phyloP scores from a whole-genome alignment of 2,888 invertebrate species.

The Odontocerum albicorne region DNA sequence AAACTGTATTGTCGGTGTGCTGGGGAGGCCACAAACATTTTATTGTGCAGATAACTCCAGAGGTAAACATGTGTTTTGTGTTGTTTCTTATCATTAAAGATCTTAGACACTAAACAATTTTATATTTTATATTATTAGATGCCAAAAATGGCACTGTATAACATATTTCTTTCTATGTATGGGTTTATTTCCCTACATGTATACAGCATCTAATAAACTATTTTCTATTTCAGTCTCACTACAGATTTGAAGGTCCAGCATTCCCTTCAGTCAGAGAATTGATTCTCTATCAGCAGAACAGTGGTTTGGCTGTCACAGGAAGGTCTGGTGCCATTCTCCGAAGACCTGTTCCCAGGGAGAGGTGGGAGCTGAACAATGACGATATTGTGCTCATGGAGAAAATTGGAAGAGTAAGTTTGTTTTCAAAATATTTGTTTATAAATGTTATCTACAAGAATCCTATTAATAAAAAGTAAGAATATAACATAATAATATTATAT shows the following conservation, averaged over 20 bases:
- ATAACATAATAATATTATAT: too few species aligned
- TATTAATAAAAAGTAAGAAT: too few species aligned
- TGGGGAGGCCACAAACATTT: conserved; percentile 98
- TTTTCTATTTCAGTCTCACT: conserved; percentile 73
- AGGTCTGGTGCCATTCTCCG: conserved; percentile 88
- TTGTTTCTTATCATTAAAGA: too few species aligned
- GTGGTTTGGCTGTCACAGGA: conserved; percentile 86
- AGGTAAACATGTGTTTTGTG: conserved; percentile 62
- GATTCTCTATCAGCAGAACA: conserved; percentile 85
- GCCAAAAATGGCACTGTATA: too few species aligned
- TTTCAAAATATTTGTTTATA: too few species aligned
- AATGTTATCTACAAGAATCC: too few species aligned
- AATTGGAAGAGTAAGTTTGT: conserved; percentile 86
- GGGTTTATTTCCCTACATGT: too few species aligned
- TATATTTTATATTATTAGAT: too few species aligned
- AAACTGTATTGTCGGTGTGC: conserved; percentile 91
- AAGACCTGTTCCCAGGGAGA: conserved; percentile 83
- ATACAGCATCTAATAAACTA: too few species aligned
- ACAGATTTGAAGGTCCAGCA: conserved; percentile 90
- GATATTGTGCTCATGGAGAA: conserved; percentile 90
- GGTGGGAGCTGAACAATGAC: conserved; percentile 96
- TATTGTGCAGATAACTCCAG: conserved; percentile 91
- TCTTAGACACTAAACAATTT: too few species aligned
- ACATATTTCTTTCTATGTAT: too few species aligned
- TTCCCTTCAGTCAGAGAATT: conserved; percentile 92